Percentiles rank a stretch among this genome's conserved stretches.
Evolutionary conservation across 2,888 invertebrate genomes (phyloP).

Genomic region (Prosapia bicincta): DNA sequence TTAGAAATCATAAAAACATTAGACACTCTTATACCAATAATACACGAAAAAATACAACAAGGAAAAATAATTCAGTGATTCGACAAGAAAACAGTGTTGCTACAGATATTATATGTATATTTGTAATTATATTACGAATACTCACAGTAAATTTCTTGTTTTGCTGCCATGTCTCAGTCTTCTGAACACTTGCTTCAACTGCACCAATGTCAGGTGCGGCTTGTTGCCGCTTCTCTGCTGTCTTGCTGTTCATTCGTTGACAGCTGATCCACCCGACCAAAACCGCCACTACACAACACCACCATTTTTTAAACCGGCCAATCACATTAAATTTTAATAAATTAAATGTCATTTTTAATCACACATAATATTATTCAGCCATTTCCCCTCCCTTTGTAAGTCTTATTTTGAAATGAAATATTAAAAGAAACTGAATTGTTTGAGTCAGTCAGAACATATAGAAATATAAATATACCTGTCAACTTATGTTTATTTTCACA

Average conservation of each 20-base stretch:
- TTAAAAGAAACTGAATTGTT: too few relatives aligned
- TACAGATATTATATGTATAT: too few relatives aligned
- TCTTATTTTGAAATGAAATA: too few relatives aligned
- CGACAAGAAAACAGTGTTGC: too few relatives aligned
- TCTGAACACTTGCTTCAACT: constrained; percentile 42
- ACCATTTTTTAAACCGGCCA: constrained; percentile 8
- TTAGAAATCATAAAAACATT: too few relatives aligned
- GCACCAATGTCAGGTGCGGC: constrained; percentile 7
- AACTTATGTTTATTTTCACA: too few relatives aligned
- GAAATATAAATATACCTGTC: too few relatives aligned
- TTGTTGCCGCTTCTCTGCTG: constrained; percentile 2
- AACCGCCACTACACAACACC: constrained; percentile 19
- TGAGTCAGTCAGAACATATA: too few relatives aligned
- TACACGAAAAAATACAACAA: too few relatives aligned
- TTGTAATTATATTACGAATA: background rate
- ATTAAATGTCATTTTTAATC: background rate
- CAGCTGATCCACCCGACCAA: constrained; percentile 11
- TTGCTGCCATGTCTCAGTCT: constrained; percentile 49
- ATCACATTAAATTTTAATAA: background rate
- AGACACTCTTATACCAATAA: too few relatives aligned
- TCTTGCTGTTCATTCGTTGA: constrained; percentile 19
- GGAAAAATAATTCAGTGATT: too few relatives aligned
- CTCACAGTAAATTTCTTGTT: constrained; percentile 50
- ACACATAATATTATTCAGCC: background rate
- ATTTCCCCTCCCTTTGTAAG: too few relatives aligned